These are phyloP conservation scores for Rhagologus leucostigma DNA, from an alignment of 2,113 vertebrate genomes.

Conservation along the genomic window DNA sequence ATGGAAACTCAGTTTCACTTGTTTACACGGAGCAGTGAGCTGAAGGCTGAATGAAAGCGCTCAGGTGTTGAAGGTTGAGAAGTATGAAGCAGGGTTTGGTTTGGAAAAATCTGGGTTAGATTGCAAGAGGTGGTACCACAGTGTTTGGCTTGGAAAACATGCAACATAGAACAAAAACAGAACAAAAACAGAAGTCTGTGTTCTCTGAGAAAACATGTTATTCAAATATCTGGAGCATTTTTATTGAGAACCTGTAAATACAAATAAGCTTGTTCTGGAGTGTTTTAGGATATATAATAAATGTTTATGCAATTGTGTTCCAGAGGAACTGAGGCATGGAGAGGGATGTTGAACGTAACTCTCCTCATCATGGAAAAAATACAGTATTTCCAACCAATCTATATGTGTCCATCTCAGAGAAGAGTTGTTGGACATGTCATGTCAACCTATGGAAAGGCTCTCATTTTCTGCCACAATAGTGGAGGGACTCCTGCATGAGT, in stretches of 20 bases:
- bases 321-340: neutral
- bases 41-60: neutral
- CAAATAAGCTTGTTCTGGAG: neutral
- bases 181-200: neutral
- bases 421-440: neutral
- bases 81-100: neutral
- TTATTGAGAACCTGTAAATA: neutral
- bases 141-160: neutral
- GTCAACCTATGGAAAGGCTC: neutral
- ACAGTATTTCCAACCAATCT: neutral
- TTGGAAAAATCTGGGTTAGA: neutral
- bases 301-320: neutral
- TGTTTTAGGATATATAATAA: neutral
- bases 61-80: neutral
- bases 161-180: neutral
- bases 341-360: neutral
- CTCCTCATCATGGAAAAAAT: rapidly evolving
- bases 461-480: neutral
- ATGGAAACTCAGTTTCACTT: neutral
- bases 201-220: neutral
- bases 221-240: neutral
- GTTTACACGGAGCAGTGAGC: neutral
- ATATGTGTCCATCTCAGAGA: neutral
- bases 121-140: neutral
- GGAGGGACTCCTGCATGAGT: neutral